phyloP scores from a whole-genome alignment of 2,113 vertebrate genomes.

The human (Homo sapiens) region DNA sequence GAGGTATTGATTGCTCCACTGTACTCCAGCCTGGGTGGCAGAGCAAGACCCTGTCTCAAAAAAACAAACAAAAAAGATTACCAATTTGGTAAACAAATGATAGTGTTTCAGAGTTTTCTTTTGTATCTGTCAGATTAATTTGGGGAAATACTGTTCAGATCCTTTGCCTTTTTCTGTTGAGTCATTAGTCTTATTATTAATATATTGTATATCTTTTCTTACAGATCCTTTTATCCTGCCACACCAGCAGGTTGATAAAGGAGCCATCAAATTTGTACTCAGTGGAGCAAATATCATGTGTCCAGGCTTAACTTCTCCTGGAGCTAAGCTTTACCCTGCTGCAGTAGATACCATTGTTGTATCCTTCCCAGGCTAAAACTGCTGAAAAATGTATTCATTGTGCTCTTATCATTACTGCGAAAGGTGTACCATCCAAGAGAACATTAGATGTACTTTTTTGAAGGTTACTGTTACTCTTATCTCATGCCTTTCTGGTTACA shows the following conservation, averaged over 20 bases:
- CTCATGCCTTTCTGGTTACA: slow-evolving; percentile 33
- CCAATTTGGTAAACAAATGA: slow-evolving; percentile 2
- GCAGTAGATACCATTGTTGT: slow-evolving; percentile 94
- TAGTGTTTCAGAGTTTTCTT: slow-evolving; percentile 45
- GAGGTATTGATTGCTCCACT: too few species aligned
- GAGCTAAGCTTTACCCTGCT: slow-evolving; percentile 96
- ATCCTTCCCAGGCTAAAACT: slow-evolving; percentile 87
- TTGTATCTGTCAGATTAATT: slow-evolving; percentile 46
- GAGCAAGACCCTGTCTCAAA: too few species aligned
- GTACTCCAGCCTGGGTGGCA: too few species aligned
- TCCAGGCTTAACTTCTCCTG: slow-evolving; percentile 96
- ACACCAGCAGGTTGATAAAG: slow-evolving; percentile 99
- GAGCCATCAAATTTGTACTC: slow-evolving; percentile 97
- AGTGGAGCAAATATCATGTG: slow-evolving; percentile 99
- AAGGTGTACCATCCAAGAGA: slow-evolving; percentile 27
- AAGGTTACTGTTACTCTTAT: background rate
- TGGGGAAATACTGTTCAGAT: slow-evolving; percentile 31
- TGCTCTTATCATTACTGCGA: slow-evolving; percentile 25
- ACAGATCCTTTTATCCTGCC: slow-evolving; percentile 97
- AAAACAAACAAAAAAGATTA: background rate
- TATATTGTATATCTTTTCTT: slow-evolving; percentile 72
- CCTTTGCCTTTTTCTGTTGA: slow-evolving; percentile 56
- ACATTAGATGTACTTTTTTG: slow-evolving; percentile 19
- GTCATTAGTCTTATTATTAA: slow-evolving; percentile 38
- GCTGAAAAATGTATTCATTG: slow-evolving; percentile 13